These are phyloP conservation scores for Littorina saxatilis DNA, from an alignment of 1,140 invertebrate species.

Conservation along the genomic window DNA sequence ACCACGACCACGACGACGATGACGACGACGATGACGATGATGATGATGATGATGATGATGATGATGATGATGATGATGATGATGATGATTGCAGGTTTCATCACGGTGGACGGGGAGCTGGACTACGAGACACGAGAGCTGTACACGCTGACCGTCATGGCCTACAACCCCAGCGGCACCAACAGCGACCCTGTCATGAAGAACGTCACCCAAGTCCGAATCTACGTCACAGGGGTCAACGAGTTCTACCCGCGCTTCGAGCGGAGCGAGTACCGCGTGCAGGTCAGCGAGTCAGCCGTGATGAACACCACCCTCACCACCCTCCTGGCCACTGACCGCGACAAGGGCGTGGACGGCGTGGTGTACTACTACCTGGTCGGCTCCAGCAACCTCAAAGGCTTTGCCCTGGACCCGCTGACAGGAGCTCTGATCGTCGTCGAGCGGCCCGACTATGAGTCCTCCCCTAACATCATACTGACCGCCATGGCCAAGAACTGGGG, in stretches of 20 bases:
- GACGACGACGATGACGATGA: constrained; percentile 25
- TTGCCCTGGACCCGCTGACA: constrained; percentile 88
- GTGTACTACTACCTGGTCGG: constrained; percentile 95
- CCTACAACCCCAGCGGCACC: constrained; percentile 89
- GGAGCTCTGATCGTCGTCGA: constrained; percentile 86
- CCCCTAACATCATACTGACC: constrained; percentile 91
- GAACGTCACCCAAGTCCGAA: constrained; percentile 80
- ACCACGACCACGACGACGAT: constrained; percentile 16
- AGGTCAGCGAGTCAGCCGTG: constrained; percentile 93
- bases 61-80: constrained; percentile 32
- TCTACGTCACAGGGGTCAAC: constrained; percentile 92
- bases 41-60: constrained; percentile 32
- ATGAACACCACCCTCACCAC: constrained; percentile 90
- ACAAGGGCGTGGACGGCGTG: constrained; percentile 92
- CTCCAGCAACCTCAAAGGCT: constrained; percentile 93
- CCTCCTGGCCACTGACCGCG: constrained; percentile 93
- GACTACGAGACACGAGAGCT: constrained; percentile 91
- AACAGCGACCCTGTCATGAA: constrained; percentile 79
- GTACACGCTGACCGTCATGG: constrained; percentile 88
- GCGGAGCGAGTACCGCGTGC: constrained; percentile 93
- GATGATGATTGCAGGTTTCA: too few relatives aligned
- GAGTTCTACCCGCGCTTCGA: constrained; percentile 95
- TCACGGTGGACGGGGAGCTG: constrained; percentile 84
- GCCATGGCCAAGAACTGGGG: constrained; percentile 96
- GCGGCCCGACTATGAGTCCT: constrained; percentile 90